Base-by-base conservation (phyloP, 1,140 invertebrate species). In the Zaprionus kolodkinae region DNA sequence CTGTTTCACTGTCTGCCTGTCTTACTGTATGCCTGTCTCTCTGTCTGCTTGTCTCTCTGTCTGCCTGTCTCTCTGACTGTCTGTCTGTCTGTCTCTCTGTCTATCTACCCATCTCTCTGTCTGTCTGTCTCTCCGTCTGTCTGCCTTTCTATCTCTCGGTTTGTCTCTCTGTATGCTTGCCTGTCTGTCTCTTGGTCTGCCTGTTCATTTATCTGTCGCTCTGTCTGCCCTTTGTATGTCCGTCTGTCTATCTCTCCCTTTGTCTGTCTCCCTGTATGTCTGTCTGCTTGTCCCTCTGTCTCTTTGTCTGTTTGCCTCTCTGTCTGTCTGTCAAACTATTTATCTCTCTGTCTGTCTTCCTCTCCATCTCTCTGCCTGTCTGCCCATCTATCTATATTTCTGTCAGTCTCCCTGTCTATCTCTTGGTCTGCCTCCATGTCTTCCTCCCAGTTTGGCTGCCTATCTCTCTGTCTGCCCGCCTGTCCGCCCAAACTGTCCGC, bases 41-140 rank as follows among this genome's bases (percentile, higher is more conserved):
- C 4, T 13, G 38, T 40, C 35, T 10, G 35, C 27, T 5, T 35
- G 35, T 35, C 35, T 35, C 4, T 35, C 7, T 35, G 35, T 11
- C 35, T 35, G 6, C 2, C 12, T 40, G 36, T 0, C 12, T 13
- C 21, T 1, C 21, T n/a, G n/a, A n/a, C n/a, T n/a, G 21, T 21
- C 21, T 21, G 21, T 21, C 21, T 21, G 21, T 30, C 6, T 4
- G 4, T 30, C 27, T 6, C 11, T 40, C 38, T 40, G 38, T 36
- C 36, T 11, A 3, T 13, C 38, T 13, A 10, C 11, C 27, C 27
- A 1, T 12, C 45, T 54, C 17, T 40, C 15, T 65, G n/a, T 40
- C 15, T 65, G n/a, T 40, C 35, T 55, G 50, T 7, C 48, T 63
- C 25, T 63, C 35, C 21, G 21, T 21, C 45, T 65, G 2, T 40